Evolutionary conservation across 2,888 invertebrate species (phyloP), one percentile per base, ranked within the genome.

Genomic region (Pteria penguin): DNA sequence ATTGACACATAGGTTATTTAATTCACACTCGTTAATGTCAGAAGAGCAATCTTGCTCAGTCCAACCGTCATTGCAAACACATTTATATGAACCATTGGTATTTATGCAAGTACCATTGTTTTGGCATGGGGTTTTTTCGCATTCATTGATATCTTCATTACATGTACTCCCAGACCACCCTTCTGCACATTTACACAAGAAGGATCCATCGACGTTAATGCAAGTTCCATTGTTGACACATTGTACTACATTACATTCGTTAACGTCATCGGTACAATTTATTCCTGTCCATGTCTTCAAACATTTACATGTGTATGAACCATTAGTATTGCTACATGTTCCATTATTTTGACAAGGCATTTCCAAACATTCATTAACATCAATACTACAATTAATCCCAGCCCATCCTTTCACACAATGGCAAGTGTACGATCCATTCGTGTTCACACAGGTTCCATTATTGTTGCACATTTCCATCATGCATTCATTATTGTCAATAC

Each of bases 31-130:
- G n/a, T 72, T 32, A 5, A 65, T n/a, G 14, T 69, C 75, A 26
- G 8, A 26, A n/a, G 66, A 24, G 77, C 76, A 76, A 29, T 63
- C 29, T 2, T 2, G 36, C 24, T 72, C 76, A 8, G 63, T 72
- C 76, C 76, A 76, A 54, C 76, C 76, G 2, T 60, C 62, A n/a
- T 26, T 18, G 58, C 75, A 75, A 14, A 26, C 31, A 72, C 72
- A 73, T 1, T 45, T 55, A 29, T 76, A 76, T 5, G 73, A 71
- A 0, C 67, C 67, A n/a, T 32, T 45, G 2, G 61, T 63, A 60
- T 76, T 71, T 22, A 36, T 67, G 61, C 84, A 84, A 1, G 31
- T 54, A 4, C 78, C 84, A 18, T 66, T 66, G 52, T 75, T 75
- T 18, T 71, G 58, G 55, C 75, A 75, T 4, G 70, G 70, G 3